Evolutionary conservation across 35 echinoderm and acorn worm species (phyloP).

Genomic region (Acanthaster planci): DNA sequence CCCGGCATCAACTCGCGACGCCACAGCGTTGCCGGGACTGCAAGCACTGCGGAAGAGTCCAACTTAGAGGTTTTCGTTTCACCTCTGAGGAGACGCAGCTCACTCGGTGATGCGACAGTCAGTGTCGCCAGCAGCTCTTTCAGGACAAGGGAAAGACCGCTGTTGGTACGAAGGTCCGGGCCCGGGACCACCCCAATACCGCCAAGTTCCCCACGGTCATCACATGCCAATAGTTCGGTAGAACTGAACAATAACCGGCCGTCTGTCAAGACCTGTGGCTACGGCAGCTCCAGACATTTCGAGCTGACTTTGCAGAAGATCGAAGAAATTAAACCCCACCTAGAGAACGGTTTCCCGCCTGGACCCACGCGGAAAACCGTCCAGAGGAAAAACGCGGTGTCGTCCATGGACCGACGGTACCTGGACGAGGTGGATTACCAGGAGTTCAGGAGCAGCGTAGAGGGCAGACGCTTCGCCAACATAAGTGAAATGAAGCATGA

Average conservation of each 20-base stretch:
- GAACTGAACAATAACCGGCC: conserved; percentile 13
- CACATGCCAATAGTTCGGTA: background rate
- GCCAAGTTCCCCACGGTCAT: background rate
- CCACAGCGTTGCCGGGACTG: background rate
- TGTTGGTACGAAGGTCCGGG: background rate
- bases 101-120: background rate
- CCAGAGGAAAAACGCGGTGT: conserved; percentile 7
- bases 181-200: conserved; percentile 5
- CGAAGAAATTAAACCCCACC: conserved; percentile 4
- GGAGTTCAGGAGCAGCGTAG: background rate
- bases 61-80: conserved; percentile 17
- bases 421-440: background rate
- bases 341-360: background rate
- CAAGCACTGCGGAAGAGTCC: background rate
- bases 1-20: conserved; percentile 5
- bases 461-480: background rate
- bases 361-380: background rate
- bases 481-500: background rate
- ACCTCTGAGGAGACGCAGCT: background rate
- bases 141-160: conserved; percentile 5
- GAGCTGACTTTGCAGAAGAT: conserved; percentile 40
- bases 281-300: conserved; percentile 33
- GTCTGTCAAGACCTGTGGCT: background rate
- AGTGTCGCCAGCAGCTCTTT: background rate
- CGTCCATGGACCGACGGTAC: background rate